A percentile compares a stretch with the other conserved stretches of the same genome.
Evolutionary conservation across 2,113 vertebrate genomes (phyloP).

Genomic region (Oostethus manadensis): DNA sequence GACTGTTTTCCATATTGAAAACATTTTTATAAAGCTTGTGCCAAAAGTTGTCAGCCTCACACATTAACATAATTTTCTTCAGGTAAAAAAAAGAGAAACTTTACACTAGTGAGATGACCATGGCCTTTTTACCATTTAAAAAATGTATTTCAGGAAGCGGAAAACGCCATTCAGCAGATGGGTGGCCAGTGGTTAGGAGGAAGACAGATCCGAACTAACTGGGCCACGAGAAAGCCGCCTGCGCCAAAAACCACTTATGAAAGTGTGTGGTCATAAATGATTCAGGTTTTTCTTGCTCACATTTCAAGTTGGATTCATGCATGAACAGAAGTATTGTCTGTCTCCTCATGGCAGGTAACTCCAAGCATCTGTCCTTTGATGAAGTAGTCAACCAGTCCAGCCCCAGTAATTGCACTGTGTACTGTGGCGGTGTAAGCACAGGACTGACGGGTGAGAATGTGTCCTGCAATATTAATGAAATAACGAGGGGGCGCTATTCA

Average conservation of each 20-base stretch:
- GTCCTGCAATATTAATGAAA: background rate
- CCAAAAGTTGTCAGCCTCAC: background rate
- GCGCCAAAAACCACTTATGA: slow-evolving; percentile 92
- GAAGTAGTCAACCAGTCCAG: slow-evolving; percentile 96
- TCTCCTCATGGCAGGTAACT: slow-evolving; percentile 67
- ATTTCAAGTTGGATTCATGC: background rate
- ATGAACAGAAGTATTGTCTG: slow-evolving; percentile 1
- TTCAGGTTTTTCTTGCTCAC: background rate
- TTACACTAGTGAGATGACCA: background rate
- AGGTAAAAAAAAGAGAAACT: background rate
- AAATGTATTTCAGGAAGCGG: slow-evolving; percentile 78
- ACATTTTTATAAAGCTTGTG: too few relatives aligned
- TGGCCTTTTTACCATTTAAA: background rate
- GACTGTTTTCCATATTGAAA: too few relatives aligned
- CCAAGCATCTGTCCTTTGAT: slow-evolving; percentile 93
- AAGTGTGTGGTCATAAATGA: slow-evolving; percentile 68
- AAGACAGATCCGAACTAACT: slow-evolving; percentile 97
- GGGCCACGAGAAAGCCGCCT: slow-evolving; percentile 96
- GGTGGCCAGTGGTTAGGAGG: slow-evolving; percentile 97
- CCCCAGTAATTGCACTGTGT: slow-evolving; percentile 96
- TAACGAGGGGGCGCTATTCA: too few relatives aligned
- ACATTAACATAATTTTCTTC: background rate
- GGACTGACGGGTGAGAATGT: slow-evolving; percentile 83
- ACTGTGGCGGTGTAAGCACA: slow-evolving; percentile 91
- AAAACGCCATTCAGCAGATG: slow-evolving; percentile 98